Conservation (phyloP, 2,888 invertebrate genomes). For the Altica lythri region DNA sequence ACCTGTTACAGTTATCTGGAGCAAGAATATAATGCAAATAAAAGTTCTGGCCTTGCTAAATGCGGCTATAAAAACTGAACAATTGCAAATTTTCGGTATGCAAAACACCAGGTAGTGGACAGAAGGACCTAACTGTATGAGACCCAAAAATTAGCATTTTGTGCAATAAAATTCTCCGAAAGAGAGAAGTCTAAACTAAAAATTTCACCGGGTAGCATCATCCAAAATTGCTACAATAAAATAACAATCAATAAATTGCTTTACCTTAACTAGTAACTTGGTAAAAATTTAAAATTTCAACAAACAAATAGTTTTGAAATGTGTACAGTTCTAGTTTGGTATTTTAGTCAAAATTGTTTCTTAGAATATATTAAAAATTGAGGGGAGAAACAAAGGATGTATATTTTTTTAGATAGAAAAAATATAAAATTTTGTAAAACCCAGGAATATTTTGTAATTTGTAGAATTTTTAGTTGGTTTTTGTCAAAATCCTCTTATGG, state of each 20-base stretch:
- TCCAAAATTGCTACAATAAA: conserved; percentile 27
- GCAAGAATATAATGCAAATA: conserved; percentile 25
- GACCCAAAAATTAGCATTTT: conserved; percentile 32
- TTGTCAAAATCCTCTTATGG: too few species aligned
- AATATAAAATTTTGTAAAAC: too few species aligned
- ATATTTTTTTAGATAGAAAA: too few species aligned
- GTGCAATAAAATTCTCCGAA: conserved; percentile 36
- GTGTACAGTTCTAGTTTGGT: not conserved
- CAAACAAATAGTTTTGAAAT: too few species aligned
- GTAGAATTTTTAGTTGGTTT: too few species aligned
- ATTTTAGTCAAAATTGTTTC: too few species aligned
- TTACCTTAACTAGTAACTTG: too few species aligned
- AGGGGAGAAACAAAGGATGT: too few species aligned
- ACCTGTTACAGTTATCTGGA: conserved; percentile 34
- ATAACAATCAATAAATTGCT: not conserved
- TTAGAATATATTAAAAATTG: too few species aligned
- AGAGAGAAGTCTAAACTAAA: conserved; percentile 19
- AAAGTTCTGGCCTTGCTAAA: conserved; percentile 21
- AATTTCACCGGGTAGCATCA: conserved; percentile 29
- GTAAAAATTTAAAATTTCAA: too few species aligned
- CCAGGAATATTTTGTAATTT: too few species aligned
- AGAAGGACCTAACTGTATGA: conserved; percentile 27
- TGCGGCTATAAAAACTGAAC: conserved; percentile 24
- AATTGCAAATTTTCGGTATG: conserved; percentile 34
- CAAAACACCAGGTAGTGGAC: conserved; percentile 29